phyloP scores from a whole-genome alignment of 2,113 vertebrate species.

The Arenaria interpres region DNA sequence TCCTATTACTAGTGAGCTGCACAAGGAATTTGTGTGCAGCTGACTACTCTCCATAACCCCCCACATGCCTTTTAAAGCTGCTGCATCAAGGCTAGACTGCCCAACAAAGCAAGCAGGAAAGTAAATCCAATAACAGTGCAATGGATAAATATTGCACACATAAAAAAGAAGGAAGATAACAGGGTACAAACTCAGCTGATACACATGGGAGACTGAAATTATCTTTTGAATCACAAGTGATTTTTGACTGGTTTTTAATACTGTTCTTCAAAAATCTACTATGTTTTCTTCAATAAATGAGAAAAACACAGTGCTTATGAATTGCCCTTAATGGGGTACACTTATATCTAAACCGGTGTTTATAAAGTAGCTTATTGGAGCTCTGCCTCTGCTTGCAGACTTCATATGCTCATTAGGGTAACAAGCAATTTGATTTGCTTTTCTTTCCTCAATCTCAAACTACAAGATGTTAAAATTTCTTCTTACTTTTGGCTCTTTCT shows the following conservation, averaged over 20 bases:
- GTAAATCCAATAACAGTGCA: background rate
- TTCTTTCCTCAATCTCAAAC: background rate
- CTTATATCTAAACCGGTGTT: background rate
- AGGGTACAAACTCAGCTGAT: background rate
- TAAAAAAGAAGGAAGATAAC: background rate
- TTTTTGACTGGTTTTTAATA: background rate
- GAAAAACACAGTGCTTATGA: background rate
- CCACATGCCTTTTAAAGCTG: background rate
- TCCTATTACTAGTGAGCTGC: background rate
- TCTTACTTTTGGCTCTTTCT: background rate
- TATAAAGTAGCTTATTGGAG: background rate
- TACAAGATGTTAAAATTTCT: background rate
- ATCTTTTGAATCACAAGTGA: background rate
- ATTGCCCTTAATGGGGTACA: background rate
- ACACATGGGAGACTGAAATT: background rate
- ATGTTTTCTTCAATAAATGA: background rate
- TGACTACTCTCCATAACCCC: background rate
- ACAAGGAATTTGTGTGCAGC: accelerated
- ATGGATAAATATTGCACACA: background rate
- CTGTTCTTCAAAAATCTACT: background rate
- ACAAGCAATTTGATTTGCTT: background rate
- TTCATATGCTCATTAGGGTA: background rate
- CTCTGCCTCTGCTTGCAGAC: background rate
- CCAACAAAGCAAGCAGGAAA: background rate
- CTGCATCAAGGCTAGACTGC: background rate